Evolutionary conservation across 23 tunicate species (phyloP), one percentile per base, ranked within the genome.

Genomic region (Trididemnum clinides): DNA sequence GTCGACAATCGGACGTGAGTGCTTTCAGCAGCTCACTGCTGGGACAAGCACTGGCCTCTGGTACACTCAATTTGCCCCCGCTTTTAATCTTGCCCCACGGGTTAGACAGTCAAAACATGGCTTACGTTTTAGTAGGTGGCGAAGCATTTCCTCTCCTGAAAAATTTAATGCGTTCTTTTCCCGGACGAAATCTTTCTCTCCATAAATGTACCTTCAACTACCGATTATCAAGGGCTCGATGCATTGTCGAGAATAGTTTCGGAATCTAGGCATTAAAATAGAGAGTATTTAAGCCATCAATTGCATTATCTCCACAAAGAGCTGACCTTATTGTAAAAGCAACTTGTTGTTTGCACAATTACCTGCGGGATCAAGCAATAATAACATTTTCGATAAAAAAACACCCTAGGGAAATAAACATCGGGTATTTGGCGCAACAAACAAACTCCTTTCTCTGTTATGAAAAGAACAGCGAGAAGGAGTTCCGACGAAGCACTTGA

Each of bases 1-100:
- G 88, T 5, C 78, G 62, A 12, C 88, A 84, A 27, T 65, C 80
- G 21, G 88, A 84, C 50, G 88, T 82, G 1, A 73, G 70, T 51
- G 70, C 73, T 29, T 75, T 84, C 15, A 21, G 50, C 21, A 57
- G 50, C 22, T 84, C 82, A 19, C 20, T 28, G 18, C 71, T 84
- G 51, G 88, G 82, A 29, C 54, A 44, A 15, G 54, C 54, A 10
- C 54, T 44, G 12, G 15, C 15, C 54, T 44, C 54, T 44, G 12
- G 12, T 44, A 10, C 54, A 44, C 10, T 15, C 10, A 44, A 44
- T 7, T 44, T 44, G 15, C 54, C 54, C 15, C 54, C 12, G 54
- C 15, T 15, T n/a, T n/a, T n/a, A n/a, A n/a, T n/a, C n/a, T n/a
- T n/a, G n/a, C n/a, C n/a, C n/a, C n/a, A n/a, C n/a, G n/a, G n/a